Conservation (phyloP, 2,113 vertebrate genomes). For the Calyptommatus sinebrachiatus region DNA sequence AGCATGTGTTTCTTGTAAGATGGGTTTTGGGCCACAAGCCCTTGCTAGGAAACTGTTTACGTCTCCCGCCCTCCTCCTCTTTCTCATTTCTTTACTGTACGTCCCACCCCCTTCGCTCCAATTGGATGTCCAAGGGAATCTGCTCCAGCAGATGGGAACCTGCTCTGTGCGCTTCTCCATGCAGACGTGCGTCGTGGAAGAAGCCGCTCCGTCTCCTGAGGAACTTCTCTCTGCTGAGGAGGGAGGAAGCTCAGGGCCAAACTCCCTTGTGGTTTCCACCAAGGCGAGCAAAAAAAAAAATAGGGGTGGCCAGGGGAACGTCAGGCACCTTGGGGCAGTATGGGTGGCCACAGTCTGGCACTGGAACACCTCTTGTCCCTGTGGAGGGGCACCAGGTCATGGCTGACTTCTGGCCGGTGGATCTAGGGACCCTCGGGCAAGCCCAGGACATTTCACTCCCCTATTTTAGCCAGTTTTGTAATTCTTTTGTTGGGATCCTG, state of each 20-base stretch:
- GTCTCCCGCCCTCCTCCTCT: constrained; percentile 41
- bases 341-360: too few relatives aligned
- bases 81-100: constrained; percentile 4
- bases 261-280: not conserved
- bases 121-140: not conserved
- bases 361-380: too few relatives aligned
- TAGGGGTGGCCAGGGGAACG: not conserved
- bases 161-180: too few relatives aligned
- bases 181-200: not conserved
- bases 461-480: too few relatives aligned
- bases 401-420: too few relatives aligned
- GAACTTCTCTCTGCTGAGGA: not conserved
- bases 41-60: constrained; percentile 65
- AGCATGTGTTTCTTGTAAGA: constrained; percentile 77
- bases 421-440: too few relatives aligned
- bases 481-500: too few relatives aligned
- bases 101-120: too few relatives aligned
- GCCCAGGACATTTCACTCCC: too few relatives aligned
- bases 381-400: too few relatives aligned
- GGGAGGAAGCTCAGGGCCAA: too few relatives aligned
- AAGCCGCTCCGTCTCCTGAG: not conserved
- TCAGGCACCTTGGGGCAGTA: too few relatives aligned
- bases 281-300: not conserved
- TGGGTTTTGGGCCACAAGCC: constrained; percentile 47
- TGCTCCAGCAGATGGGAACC: constrained; percentile 25